phyloP scores from a whole-genome alignment of 2,888 invertebrate species.

The Andrena flavipes region DNA sequence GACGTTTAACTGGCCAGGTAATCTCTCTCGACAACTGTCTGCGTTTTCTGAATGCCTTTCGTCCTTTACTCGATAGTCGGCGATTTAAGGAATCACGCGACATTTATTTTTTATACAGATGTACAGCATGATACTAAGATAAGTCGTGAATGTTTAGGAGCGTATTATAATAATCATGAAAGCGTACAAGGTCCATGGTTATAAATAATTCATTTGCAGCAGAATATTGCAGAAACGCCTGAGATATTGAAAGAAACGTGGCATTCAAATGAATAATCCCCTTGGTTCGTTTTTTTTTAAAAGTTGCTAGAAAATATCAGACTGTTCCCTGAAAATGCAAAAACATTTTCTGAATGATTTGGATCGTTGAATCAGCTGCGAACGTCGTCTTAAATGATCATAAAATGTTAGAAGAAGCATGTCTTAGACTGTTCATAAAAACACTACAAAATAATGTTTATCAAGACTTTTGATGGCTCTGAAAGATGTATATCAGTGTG shows the following conservation, averaged over 20 bases:
- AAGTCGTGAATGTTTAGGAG: background rate
- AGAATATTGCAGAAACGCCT: background rate
- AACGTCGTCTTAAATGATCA: too few relatives aligned
- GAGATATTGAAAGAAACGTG: background rate
- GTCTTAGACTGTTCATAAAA: too few relatives aligned
- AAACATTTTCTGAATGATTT: too few relatives aligned
- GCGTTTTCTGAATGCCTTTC: constrained; percentile 9
- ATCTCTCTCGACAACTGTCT: background rate
- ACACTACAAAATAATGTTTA: too few relatives aligned
- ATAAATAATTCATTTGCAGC: background rate
- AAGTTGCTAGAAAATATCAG: background rate
- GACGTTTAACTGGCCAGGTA: constrained; percentile 18
- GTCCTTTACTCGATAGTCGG: constrained; percentile 1
- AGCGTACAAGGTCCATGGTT: background rate
- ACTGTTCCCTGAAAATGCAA: background rate
- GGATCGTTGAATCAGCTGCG: too few relatives aligned
- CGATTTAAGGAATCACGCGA: constrained; percentile 21
- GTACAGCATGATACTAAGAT: constrained; percentile 24
- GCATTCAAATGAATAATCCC: background rate
- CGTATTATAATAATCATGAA: background rate
- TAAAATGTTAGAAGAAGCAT: too few relatives aligned
- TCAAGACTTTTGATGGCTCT: too few relatives aligned
- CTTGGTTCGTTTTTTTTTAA: background rate
- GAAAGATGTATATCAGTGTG: too few relatives aligned
- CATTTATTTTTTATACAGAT: constrained; percentile 34